Evolutionary conservation across 1,140 invertebrate species (phyloP).

Genomic region (Thaumatotibia leucotreta): DNA sequence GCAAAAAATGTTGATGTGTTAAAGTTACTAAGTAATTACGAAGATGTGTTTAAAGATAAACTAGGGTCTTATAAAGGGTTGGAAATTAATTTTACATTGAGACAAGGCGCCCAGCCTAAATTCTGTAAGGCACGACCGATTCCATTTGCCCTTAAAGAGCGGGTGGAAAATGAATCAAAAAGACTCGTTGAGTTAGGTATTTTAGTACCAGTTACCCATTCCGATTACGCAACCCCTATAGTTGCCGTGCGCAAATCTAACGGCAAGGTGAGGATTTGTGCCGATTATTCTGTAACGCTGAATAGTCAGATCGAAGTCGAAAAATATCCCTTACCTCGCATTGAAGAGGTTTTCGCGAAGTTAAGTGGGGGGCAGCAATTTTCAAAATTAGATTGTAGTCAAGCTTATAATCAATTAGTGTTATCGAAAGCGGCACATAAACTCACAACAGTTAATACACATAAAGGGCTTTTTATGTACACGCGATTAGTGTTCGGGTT

Average conservation of each 20-base stretch:
- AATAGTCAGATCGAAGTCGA: neutral
- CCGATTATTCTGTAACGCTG: neutral
- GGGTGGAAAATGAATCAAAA: neutral
- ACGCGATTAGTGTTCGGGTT: neutral
- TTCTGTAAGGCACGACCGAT: neutral
- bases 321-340: too few relatives aligned
- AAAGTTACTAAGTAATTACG: neutral
- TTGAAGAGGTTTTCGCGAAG: neutral
- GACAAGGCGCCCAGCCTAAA: neutral
- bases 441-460: neutral
- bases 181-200: neutral
- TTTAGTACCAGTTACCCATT: neutral
- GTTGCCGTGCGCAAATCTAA: neutral
- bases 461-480: constrained; percentile 4
- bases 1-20: neutral
- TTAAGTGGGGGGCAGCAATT: neutral
- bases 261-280: neutral
- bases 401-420: constrained; percentile 18
- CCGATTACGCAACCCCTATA: too few relatives aligned
- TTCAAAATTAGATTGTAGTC: neutral
- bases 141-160: neutral
- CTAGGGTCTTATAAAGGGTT: neutral
- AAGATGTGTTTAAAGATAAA: neutral
- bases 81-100: neutral
- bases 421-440: neutral